Evolutionary conservation across 2,888 invertebrate genomes (phyloP).

Genomic region (Stictocephala bisonia): DNA sequence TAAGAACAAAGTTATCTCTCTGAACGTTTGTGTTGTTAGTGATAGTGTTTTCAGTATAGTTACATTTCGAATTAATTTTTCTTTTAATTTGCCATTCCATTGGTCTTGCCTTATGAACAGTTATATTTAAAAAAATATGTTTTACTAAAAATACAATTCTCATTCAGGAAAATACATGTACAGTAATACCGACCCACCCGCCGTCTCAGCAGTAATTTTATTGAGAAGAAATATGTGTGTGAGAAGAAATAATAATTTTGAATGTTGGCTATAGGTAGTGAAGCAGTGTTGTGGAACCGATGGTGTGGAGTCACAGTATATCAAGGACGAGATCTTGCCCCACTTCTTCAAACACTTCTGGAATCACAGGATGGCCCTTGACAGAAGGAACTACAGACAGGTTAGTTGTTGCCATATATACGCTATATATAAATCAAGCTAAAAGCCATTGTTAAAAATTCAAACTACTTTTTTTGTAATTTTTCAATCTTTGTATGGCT

Average conservation of each 20-base stretch:
- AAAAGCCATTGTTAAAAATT: background rate
- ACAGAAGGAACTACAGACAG: constrained; percentile 96
- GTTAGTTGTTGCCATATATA: constrained; percentile 60
- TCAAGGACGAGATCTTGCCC: constrained; percentile 98
- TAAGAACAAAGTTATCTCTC: too few relatives aligned
- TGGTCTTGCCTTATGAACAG: too few relatives aligned
- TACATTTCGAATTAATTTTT: too few relatives aligned
- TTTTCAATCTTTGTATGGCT: too few relatives aligned
- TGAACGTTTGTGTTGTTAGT: too few relatives aligned
- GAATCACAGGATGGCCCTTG: constrained; percentile 99
- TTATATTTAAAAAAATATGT: too few relatives aligned
- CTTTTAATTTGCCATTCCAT: too few relatives aligned
- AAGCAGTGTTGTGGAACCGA: constrained; percentile 99
- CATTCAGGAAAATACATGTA: too few relatives aligned
- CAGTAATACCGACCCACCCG: too few relatives aligned
- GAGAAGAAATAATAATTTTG: background rate
- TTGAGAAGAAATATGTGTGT: background rate
- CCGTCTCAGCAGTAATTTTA: background rate
- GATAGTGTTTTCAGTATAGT: too few relatives aligned
- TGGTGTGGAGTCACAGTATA: constrained; percentile 99
- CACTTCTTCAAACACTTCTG: constrained; percentile 99
- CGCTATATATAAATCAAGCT: background rate
- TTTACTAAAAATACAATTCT: too few relatives aligned
- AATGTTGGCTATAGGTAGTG: constrained; percentile 76
- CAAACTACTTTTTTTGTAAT: background rate